phyloP scores from a whole-genome alignment of 2,888 invertebrate species.

The Drosophila pseudotakahashii region DNA sequence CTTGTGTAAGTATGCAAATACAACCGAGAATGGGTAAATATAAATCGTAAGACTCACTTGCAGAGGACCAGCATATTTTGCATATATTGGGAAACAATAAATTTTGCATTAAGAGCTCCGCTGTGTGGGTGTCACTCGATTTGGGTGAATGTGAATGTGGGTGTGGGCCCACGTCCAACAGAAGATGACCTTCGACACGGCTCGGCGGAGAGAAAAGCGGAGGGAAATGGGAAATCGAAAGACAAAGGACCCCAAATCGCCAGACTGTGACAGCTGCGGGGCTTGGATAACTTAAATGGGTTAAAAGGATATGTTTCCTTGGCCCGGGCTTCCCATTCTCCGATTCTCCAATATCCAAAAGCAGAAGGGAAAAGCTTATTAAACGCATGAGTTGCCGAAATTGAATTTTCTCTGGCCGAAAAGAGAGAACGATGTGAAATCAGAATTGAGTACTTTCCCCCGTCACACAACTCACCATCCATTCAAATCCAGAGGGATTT shows the following conservation, averaged over 20 bases:
- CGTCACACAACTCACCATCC: neutral
- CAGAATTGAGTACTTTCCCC: constrained; percentile 32
- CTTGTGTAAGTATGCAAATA: no score
- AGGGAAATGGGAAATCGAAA: constrained; percentile 38
- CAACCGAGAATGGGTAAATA: neutral
- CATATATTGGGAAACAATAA: constrained; percentile 80
- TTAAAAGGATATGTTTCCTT: constrained; percentile 67
- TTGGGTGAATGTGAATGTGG: constrained; percentile 15
- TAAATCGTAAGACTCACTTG: neutral
- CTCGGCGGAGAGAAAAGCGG: neutral
- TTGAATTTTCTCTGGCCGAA: constrained; percentile 26
- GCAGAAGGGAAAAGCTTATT: constrained; percentile 39
- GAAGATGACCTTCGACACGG: constrained; percentile 68
- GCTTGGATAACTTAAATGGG: constrained; percentile 78
- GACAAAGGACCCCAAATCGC: constrained; percentile 74
- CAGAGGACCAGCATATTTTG: constrained; percentile 43
- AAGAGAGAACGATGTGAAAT: constrained; percentile 24
- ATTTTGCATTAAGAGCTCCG: constrained; percentile 58
- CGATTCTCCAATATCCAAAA: constrained; percentile 1
- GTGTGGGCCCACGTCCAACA: constrained; percentile 49
- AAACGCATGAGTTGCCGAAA: constrained; percentile 46
- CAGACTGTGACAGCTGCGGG: constrained; percentile 79
- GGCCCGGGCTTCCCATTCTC: neutral
- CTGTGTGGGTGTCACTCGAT: constrained; percentile 33
- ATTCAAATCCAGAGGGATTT: constrained; percentile 23